Evolutionary conservation across 2,888 invertebrate genomes (phyloP).

Genomic region (Andrena trimmerana): DNA sequence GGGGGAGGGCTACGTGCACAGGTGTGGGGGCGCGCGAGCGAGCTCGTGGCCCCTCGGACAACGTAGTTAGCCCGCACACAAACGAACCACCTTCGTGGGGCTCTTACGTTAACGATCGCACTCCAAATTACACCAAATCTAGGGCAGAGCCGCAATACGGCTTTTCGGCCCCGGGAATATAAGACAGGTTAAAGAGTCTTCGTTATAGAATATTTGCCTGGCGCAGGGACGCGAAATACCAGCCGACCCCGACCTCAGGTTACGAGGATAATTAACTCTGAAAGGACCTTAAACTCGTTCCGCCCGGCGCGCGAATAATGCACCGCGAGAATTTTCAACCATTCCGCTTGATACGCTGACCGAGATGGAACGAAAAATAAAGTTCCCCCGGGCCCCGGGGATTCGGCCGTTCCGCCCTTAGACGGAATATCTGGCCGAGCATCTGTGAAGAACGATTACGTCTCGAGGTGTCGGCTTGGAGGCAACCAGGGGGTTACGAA

Average conservation of each 20-base stretch:
- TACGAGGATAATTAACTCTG: constrained; percentile 62
- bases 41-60: constrained; percentile 46
- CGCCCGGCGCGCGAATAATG: constrained; percentile 34
- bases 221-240: constrained; percentile 42
- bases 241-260: constrained; percentile 29
- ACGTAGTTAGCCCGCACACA: constrained; percentile 55
- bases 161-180: constrained; percentile 65
- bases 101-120: constrained; percentile 74
- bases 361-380: constrained; percentile 17
- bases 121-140: constrained; percentile 70
- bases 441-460: too few relatives aligned
- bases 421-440: too few relatives aligned
- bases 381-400: neutral
- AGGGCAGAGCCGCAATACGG: constrained; percentile 72
- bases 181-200: constrained; percentile 65
- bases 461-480: too few relatives aligned
- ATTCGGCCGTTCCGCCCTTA: neutral
- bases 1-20: constrained; percentile 15
- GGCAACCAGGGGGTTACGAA: too few relatives aligned
- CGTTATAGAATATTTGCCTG: constrained; percentile 58
- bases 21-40: constrained; percentile 9
- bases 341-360: constrained; percentile 8
- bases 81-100: constrained; percentile 56
- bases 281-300: constrained; percentile 49
- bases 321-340: constrained; percentile 36